Evolutionary conservation across 2,797 vertebrate species (phyloP).

Genomic region (Aselliscus stoliczkanus): DNA sequence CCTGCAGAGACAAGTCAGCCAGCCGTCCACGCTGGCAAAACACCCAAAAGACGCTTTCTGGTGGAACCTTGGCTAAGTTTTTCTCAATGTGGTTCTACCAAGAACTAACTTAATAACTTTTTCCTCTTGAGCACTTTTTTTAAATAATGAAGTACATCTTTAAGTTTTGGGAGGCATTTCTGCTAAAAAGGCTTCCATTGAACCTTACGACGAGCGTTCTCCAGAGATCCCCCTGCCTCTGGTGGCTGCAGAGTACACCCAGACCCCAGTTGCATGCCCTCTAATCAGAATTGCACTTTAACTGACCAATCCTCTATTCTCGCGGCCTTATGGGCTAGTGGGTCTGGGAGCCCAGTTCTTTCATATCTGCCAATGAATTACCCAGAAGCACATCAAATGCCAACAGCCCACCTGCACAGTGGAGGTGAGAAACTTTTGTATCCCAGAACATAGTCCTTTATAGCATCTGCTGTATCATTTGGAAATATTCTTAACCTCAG

Average conservation of each 20-base stretch:
- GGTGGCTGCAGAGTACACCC: neutral
- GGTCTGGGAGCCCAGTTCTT: constrained; percentile 53
- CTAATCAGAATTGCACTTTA: constrained; percentile 64
- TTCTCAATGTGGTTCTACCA: neutral
- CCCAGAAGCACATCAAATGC: constrained; percentile 49
- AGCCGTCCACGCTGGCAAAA: neutral
- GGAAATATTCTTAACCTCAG: constrained; percentile 77
- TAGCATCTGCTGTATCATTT: constrained; percentile 49
- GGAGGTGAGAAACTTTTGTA: constrained; percentile 6
- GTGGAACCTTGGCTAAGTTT: neutral
- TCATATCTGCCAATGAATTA: constrained; percentile 74
- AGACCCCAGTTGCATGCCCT: constrained; percentile 1
- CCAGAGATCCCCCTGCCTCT: neutral
- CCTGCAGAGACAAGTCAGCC: neutral
- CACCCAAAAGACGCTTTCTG: neutral
- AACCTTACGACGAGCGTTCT: neutral
- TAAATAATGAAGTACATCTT: constrained; percentile 51
- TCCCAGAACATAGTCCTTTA: constrained; percentile 39
- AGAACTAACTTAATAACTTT: neutral
- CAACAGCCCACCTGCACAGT: neutral
- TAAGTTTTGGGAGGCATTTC: neutral
- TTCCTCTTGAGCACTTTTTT: constrained; percentile 27
- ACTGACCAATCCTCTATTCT: constrained; percentile 25
- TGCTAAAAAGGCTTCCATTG: neutral
- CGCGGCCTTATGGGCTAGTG: constrained; percentile 9